Conservation (phyloP, 2,888 invertebrate genomes). For the Hydroisotoma schaefferi region DNA sequence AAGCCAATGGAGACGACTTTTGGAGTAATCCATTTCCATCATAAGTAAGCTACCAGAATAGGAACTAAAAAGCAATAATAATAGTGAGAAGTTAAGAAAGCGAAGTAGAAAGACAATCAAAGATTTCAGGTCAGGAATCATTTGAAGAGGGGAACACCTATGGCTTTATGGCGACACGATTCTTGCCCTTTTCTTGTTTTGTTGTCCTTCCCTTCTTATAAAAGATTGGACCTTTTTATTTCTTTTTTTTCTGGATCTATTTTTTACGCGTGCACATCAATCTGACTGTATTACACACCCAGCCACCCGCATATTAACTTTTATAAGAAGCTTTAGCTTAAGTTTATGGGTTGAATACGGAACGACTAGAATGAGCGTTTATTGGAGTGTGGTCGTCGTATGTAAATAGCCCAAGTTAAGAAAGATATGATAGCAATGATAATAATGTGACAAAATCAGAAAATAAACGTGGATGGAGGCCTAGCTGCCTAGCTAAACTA, state of each 20-base stretch:
- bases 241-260: constrained; percentile 25
- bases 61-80: no score
- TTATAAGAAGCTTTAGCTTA: not conserved
- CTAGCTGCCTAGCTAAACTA: no score
- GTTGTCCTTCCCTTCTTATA: constrained; percentile 27
- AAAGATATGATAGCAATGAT: no score
- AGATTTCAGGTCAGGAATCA: constrained; percentile 46
- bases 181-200: constrained; percentile 43
- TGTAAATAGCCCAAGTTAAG: no score
- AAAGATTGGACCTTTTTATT: constrained; percentile 35
- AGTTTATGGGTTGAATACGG: no score
- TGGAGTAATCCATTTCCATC: no score
- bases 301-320: constrained; percentile 20
- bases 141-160: constrained; percentile 47
- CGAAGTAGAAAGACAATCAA: constrained; percentile 42
- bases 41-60: no score
- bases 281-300: constrained; percentile 31
- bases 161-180: constrained; percentile 49
- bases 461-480: not conserved
- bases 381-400: no score
- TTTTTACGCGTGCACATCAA: constrained; percentile 21
- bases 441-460: not conserved
- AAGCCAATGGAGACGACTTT: no score
- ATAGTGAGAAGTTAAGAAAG: constrained; percentile 3
- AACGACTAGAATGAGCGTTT: no score